These are phyloP conservation scores for Porites rus DNA, from an alignment of 92 coral and sea anemone genomes.

Conservation along the genomic window DNA sequence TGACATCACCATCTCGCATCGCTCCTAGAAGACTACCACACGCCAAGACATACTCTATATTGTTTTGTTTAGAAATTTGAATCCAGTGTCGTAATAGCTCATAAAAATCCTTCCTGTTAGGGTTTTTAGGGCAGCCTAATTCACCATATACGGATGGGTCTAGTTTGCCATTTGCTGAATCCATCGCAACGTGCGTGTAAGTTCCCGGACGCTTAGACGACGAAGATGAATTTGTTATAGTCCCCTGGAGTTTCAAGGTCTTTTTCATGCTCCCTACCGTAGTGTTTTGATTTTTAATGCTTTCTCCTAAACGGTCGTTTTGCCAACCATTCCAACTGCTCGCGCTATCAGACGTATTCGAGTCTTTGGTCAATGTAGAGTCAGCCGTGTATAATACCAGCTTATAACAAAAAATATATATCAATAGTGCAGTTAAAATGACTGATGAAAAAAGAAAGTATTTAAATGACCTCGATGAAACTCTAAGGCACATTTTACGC, in stretches of 20 bases:
- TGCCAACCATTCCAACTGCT: too few species aligned
- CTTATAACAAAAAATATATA: too few species aligned
- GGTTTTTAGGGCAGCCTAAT: slow-evolving; percentile 62
- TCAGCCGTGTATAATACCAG: too few species aligned
- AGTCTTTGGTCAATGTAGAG: too few species aligned
- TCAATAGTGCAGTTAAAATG: too few species aligned
- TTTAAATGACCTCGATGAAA: too few species aligned
- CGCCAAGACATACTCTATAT: slow-evolving; percentile 78
- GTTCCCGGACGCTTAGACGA: neutral
- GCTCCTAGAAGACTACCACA: slow-evolving; percentile 84
- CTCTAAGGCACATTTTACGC: too few species aligned
- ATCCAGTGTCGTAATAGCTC: slow-evolving; percentile 78
- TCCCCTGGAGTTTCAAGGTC: neutral
- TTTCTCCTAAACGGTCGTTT: too few species aligned
- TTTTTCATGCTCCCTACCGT: neutral
- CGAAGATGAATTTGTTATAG: neutral
- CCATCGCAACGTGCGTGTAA: neutral
- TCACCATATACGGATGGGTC: slow-evolving; percentile 53
- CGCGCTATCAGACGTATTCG: too few species aligned
- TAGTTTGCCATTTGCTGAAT: neutral
- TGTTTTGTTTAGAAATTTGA: slow-evolving; percentile 61
- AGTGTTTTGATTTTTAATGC: neutral
- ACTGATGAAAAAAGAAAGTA: too few species aligned
- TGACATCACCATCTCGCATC: slow-evolving; percentile 77
- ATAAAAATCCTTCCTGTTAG: slow-evolving; percentile 53